Base-by-base conservation (phyloP, 2,888 invertebrate genomes). In the Iselma pallidipennis region DNA sequence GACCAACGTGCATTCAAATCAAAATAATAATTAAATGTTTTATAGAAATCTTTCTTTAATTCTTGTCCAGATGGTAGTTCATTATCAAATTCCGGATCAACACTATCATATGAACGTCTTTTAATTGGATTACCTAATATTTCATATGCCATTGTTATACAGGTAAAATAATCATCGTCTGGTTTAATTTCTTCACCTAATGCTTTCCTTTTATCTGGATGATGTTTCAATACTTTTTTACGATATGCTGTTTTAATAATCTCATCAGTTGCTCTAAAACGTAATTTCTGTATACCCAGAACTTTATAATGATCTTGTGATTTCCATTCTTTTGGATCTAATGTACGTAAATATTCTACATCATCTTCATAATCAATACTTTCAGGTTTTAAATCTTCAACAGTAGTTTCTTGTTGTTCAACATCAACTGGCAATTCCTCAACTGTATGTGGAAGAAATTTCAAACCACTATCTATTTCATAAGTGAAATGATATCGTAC, bases 261-360 rank as follows among this genome's bases (percentile, higher is more conserved):
- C 62, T 96, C 95, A 71, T 96, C 94, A 0, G 92, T 90, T 0
- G 98, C 97, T 80, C 89, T 89, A 80, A 89, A 89, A 61, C 99
- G 87, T 54, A 91, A 82, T 65, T 90, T 89, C 72, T 89, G 90
- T 73, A 99, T 86, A 54, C 99, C 98, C 63, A 99, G 84, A 14
- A 99, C 96, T 33, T 91, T 92, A 82, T 98, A 98, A 81, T 98
- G 98, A 82, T 98, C 98, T 83, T 98, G 98, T 74, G 94, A 89
- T 85, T 97, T 98, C 97, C 97, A 98, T 76, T 96, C 93, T 80
- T 94, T 96, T 2, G 98, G 98, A 82, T 98, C 95, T 67, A 98
- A 83, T 63, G 93, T 93, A 68, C 92, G 86, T 65, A 98, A 84
- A 80, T 94, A 95, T 59, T 89, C 88, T 7, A 94, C 87, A 81